phyloP scores from a whole-genome alignment of 30 jellyfish, hydroid and myxozoan species.

The Hydra vulgaris region DNA sequence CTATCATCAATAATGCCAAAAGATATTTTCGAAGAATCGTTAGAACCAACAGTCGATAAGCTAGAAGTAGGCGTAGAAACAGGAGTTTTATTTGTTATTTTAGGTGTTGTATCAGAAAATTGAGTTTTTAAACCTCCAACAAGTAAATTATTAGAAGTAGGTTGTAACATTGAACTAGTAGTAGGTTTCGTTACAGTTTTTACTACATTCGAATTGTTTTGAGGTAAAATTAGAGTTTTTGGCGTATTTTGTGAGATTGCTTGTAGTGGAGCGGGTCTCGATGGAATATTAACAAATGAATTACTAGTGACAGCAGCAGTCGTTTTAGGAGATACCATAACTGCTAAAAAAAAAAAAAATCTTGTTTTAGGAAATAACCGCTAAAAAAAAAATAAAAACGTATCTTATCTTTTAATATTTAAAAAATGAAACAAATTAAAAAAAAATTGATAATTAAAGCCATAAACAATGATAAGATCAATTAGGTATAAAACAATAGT shows the following conservation, averaged over 20 bases:
- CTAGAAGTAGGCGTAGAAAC: slow-evolving; percentile 2
- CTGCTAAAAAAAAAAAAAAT: not conserved
- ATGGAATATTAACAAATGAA: slow-evolving; percentile 9
- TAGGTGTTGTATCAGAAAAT: not conserved
- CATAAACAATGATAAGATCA: too few relatives aligned
- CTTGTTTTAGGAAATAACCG: too few relatives aligned
- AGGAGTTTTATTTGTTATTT: not conserved
- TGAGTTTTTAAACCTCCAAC: not conserved
- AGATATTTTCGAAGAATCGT: slow-evolving; percentile 29
- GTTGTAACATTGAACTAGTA: slow-evolving; percentile 4
- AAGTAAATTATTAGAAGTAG: slow-evolving; percentile 8
- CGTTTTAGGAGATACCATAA: not conserved
- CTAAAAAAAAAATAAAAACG: too few relatives aligned
- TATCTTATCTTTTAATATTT: too few relatives aligned
- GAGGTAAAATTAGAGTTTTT: not conserved
- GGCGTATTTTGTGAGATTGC: slow-evolving; percentile 2
- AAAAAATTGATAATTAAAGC: too few relatives aligned
- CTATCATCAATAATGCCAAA: slow-evolving; percentile 70
- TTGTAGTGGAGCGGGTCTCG: slow-evolving; percentile 32
- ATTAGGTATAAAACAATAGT: too few relatives aligned
- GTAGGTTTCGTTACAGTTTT: slow-evolving; percentile 21
- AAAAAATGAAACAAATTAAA: too few relatives aligned
- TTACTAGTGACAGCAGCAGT: slow-evolving; percentile 26
- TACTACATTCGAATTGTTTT: slow-evolving; percentile 5
- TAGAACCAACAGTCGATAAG: not conserved